These are phyloP conservation scores for Syndactyla subalaris DNA, from an alignment of 2,797 vertebrate genomes.

Conservation along the genomic window DNA sequence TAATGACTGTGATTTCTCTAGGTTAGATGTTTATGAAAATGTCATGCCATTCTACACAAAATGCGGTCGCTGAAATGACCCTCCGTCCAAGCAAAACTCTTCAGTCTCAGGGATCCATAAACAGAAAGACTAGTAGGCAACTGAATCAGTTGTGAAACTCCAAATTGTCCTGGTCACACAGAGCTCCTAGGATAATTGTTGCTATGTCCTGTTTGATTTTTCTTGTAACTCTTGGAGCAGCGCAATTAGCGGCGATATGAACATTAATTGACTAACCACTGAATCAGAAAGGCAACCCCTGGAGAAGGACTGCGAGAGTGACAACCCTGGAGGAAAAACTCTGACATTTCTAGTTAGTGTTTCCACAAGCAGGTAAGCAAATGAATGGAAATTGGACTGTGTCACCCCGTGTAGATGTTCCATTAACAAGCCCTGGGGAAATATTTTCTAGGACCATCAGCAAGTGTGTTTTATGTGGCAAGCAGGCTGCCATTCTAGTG, in stretches of 20 bases:
- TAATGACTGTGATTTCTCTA: neutral
- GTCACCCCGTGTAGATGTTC: neutral
- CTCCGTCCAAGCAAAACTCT: neutral
- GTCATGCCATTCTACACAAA: neutral
- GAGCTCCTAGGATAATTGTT: neutral
- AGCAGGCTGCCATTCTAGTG: neutral
- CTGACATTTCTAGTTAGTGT: conserved; percentile 27
- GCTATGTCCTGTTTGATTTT: conserved; percentile 24
- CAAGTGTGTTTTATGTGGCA: neutral
- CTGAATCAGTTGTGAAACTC: neutral
- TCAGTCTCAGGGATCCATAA: neutral
- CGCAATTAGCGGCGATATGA: conserved; percentile 29
- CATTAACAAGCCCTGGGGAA: conserved; percentile 28
- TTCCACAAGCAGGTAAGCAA: conserved; percentile 40
- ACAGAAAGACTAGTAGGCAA: neutral
- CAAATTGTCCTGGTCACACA: neutral
- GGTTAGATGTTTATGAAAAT: neutral
- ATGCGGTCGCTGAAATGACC: neutral
- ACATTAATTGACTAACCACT: conserved; percentile 42
- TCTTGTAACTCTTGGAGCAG: neutral
- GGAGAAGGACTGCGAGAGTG: neutral
- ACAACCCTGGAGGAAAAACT: conserved; percentile 1
- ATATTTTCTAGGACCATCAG: conserved; percentile 19
- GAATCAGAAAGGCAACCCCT: conserved; percentile 14
- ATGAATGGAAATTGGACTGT: conserved; percentile 14